Conservation (phyloP, 2,113 vertebrate genomes). For the Polyodon spathula region DNA sequence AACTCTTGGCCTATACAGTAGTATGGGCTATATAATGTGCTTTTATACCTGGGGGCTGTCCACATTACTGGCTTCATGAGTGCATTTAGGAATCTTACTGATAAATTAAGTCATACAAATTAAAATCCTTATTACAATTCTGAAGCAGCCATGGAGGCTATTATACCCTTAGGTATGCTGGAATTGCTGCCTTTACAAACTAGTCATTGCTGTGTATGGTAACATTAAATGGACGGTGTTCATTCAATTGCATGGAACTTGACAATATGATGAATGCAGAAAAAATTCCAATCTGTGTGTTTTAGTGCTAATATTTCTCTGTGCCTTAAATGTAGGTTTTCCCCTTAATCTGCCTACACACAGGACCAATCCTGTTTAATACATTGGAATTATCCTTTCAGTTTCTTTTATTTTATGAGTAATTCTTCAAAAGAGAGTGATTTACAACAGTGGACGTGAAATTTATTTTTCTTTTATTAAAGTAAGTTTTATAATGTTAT, state of each 20-base stretch:
- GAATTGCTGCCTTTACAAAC: background rate
- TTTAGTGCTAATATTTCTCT: background rate
- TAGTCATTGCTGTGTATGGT: background rate
- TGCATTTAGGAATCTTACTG: too few relatives aligned
- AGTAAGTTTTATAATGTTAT: background rate
- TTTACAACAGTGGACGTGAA: background rate
- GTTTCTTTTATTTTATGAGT: background rate
- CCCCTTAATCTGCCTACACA: background rate
- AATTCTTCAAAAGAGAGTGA: background rate
- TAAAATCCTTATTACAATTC: background rate
- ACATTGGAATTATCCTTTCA: background rate
- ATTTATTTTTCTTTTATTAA: background rate
- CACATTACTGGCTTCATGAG: too few relatives aligned
- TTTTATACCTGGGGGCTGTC: too few relatives aligned
- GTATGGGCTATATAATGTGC: too few relatives aligned
- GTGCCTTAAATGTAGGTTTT: background rate
- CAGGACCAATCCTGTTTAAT: background rate
- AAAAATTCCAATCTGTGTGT: background rate
- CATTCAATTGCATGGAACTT: background rate
- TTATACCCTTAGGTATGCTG: background rate
- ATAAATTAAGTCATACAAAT: background rate
- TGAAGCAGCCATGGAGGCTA: background rate
- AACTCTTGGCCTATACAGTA: too few relatives aligned
- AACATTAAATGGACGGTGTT: background rate
- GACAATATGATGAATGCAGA: background rate